A percentile compares a stretch with the other conserved stretches of the same genome.
Evolutionary conservation across 2,888 invertebrate species (phyloP).

Genomic region (Eutolmus rufibarbis): DNA sequence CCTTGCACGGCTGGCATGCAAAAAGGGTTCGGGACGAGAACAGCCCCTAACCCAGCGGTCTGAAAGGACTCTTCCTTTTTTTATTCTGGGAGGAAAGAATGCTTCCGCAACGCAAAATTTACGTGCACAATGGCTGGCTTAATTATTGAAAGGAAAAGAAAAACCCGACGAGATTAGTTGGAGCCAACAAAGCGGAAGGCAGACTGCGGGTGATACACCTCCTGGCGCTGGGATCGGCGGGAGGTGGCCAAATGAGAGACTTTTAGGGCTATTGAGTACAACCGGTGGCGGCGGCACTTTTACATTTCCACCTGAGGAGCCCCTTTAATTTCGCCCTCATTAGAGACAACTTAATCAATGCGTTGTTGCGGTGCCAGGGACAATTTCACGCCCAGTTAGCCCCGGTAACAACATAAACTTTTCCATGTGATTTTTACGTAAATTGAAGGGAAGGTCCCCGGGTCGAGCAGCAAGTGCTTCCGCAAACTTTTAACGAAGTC

Average conservation of each 20-base stretch:
- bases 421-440: neutral
- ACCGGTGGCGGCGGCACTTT: neutral
- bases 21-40: neutral
- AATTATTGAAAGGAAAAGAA: constrained; percentile 27
- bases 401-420: neutral
- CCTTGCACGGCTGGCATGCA: neutral
- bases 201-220: neutral
- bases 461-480: neutral
- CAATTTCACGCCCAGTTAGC: neutral
- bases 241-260: neutral
- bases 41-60: neutral
- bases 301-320: neutral
- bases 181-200: neutral
- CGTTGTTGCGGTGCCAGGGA: neutral
- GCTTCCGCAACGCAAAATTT: constrained; percentile 23
- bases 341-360: neutral
- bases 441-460: neutral
- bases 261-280: neutral
- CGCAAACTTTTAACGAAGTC: neutral
- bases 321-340: neutral
- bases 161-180: neutral
- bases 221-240: neutral
- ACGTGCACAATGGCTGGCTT: constrained; percentile 2
- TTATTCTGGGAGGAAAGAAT: neutral
- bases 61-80: constrained; percentile 11